A percentile compares a stretch with the other conserved stretches of the same genome.
phyloP scores from a whole-genome alignment of 2,113 vertebrate species.

The Cochlearius cochlearius region DNA sequence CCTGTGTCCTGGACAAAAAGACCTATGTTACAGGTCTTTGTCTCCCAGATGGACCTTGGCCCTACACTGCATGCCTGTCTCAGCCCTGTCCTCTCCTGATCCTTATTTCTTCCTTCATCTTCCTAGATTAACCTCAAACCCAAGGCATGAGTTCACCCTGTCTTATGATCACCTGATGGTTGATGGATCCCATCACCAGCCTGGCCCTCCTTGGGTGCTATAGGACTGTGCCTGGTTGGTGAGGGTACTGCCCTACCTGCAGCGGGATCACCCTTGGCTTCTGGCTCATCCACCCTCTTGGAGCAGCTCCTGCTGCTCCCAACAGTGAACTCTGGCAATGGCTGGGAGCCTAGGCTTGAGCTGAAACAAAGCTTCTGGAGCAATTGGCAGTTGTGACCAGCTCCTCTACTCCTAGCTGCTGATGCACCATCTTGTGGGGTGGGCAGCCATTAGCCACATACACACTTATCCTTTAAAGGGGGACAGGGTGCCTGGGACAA shows the following conservation, averaged over 20 bases:
- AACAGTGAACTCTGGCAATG: background rate
- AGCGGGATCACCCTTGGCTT: background rate
- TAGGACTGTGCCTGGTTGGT: background rate
- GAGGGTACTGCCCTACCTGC: background rate
- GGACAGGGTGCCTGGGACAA: fast-evolving
- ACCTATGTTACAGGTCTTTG: background rate
- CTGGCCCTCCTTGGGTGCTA: background rate
- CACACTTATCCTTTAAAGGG: background rate
- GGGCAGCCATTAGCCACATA: background rate
- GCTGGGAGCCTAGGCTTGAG: background rate
- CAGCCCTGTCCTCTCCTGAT: background rate
- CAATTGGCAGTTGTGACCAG: background rate
- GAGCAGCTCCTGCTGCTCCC: background rate
- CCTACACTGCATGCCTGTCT: background rate
- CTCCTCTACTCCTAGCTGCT: fast-evolving
- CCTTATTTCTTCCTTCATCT: background rate
- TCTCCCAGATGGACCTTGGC: background rate
- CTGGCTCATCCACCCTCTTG: background rate
- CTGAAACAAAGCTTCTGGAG: background rate
- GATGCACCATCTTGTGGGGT: background rate
- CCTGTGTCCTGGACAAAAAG: background rate
- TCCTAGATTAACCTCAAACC: background rate
- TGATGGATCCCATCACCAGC: background rate
- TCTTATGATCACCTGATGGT: background rate
- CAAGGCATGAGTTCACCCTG: background rate